Percentiles rank a stretch among this genome's conserved stretches.
Conservation (phyloP, 2,797 vertebrate genomes). For the Platyrinchus mystaceus region DNA sequence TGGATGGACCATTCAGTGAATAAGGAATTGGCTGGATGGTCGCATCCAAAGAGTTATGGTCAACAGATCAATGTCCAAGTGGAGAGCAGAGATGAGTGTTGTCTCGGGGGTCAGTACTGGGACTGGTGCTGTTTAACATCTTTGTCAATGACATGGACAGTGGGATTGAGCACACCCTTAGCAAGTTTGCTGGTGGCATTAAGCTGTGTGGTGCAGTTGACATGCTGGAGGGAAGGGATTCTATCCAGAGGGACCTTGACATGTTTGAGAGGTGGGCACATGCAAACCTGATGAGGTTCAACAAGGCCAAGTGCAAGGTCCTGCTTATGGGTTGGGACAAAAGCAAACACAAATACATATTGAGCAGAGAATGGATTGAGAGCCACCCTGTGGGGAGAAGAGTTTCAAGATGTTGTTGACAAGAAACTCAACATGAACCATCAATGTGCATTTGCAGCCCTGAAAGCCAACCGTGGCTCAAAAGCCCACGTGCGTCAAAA, state of each 20-base stretch:
- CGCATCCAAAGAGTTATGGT: not conserved
- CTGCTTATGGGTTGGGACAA: fast-evolving
- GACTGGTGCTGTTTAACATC: fast-evolving
- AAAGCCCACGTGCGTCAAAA: not conserved
- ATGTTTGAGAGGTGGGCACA: not conserved
- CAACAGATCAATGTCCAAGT: not conserved
- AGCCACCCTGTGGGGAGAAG: not conserved
- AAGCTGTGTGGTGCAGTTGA: not conserved
- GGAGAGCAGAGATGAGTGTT: not conserved
- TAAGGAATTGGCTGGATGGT: not conserved
- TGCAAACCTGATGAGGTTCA: not conserved
- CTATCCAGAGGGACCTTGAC: not conserved
- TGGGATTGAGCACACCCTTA: not conserved
- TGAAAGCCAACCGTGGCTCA: not conserved
- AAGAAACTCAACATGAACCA: not conserved
- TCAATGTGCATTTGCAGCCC: not conserved
- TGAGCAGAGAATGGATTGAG: not conserved
- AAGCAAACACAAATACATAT: not conserved
- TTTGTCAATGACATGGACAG: not conserved
- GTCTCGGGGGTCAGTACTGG: not conserved
- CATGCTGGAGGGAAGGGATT: not conserved
- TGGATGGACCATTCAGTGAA: not conserved
- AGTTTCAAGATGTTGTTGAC: too few species aligned
- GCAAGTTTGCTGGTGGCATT: not conserved
- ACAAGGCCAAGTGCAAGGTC: not conserved